Percentiles rank a stretch among this genome's conserved stretches.
phyloP scores from a whole-genome alignment of 2,888 invertebrate genomes.

The Apamea monoglypha region DNA sequence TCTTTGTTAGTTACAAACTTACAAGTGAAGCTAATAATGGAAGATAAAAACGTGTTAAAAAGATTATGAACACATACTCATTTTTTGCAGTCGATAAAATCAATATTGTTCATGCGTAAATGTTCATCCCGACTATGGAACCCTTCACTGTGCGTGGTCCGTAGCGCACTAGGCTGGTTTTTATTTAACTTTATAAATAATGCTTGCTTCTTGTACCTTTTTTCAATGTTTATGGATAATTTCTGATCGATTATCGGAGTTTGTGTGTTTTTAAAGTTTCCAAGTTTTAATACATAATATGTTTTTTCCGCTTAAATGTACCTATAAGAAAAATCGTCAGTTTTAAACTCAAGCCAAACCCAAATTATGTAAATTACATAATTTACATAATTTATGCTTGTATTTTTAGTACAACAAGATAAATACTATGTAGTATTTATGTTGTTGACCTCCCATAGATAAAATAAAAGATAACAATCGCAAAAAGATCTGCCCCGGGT shows the following conservation, averaged over 20 bases:
- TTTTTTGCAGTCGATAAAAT: background rate
- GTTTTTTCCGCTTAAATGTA: background rate
- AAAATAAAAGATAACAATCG: conserved; percentile 24
- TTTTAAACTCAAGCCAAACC: background rate
- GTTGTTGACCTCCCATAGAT: conserved; percentile 21
- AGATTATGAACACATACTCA: too few relatives aligned
- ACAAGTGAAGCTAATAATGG: too few relatives aligned
- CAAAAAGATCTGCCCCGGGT: conserved; percentile 92
- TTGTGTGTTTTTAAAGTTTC: background rate
- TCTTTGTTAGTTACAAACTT: too few relatives aligned
- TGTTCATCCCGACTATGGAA: background rate
- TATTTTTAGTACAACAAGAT: too few relatives aligned
- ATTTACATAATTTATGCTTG: too few relatives aligned
- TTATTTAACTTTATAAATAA: too few relatives aligned
- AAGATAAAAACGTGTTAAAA: too few relatives aligned
- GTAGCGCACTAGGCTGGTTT: background rate
- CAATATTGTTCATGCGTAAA: background rate
- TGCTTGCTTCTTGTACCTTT: background rate
- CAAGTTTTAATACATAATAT: background rate
- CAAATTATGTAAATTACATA: conserved; percentile 4
- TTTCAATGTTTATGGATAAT: too few relatives aligned
- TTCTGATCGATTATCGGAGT: too few relatives aligned
- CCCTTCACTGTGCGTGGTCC: too few relatives aligned
- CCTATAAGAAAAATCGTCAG: background rate
- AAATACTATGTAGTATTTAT: too few relatives aligned